phyloP scores from a whole-genome alignment of 2,113 vertebrate species.

The Tringa solitaria region DNA sequence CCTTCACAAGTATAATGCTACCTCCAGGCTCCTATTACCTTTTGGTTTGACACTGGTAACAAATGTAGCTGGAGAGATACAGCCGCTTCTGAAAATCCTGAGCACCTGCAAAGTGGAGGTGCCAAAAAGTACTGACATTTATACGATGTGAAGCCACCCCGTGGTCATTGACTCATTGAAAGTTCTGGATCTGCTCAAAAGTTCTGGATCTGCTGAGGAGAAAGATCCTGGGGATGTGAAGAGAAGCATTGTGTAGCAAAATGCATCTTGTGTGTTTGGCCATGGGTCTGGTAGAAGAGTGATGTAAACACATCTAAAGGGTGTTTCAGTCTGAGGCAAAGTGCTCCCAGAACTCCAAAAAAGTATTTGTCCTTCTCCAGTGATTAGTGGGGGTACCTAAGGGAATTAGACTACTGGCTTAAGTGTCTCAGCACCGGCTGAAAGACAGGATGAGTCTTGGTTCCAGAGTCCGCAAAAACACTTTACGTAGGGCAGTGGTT shows the following conservation, averaged over 20 bases:
- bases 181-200: not conserved
- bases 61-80: not conserved
- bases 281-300: not conserved
- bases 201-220: not conserved
- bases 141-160: not conserved
- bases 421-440: not conserved
- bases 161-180: not conserved
- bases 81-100: not conserved
- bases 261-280: accelerated
- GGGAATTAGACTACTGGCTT: not conserved
- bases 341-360: not conserved
- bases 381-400: not conserved
- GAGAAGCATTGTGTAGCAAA: not conserved
- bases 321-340: not conserved
- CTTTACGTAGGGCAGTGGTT: not conserved
- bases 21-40: not conserved
- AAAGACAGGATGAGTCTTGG: not conserved
- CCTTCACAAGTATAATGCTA: not conserved
- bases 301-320: not conserved
- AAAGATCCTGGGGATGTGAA: not conserved
- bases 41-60: not conserved
- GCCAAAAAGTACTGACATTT: not conserved
- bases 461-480: not conserved
- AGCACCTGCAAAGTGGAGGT: not conserved
- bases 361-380: not conserved